phyloP scores from a whole-genome alignment of 2,797 vertebrate species.

The Xyrichtys novacula region DNA sequence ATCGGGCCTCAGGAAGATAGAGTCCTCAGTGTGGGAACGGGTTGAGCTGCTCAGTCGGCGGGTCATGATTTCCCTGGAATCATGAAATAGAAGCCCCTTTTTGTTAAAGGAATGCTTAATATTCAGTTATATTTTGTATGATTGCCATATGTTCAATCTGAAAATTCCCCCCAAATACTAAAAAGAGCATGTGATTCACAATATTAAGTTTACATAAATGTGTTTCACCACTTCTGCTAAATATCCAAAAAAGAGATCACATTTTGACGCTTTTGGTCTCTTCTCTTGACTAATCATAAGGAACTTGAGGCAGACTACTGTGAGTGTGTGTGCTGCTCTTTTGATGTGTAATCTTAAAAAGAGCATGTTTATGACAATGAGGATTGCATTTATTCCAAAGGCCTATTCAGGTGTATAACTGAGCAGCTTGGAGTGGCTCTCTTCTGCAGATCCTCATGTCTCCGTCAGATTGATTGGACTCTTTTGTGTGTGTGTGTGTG shows the following conservation, averaged over 20 bases:
- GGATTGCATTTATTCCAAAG: constrained; percentile 54
- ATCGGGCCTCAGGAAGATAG: constrained; percentile 80
- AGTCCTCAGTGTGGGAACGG: constrained; percentile 82
- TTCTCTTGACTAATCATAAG: background rate
- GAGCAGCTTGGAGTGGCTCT: constrained; percentile 73
- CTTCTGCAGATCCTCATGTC: constrained; percentile 77
- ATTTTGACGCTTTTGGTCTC: background rate
- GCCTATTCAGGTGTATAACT: constrained; percentile 69
- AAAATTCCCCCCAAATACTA: too few relatives aligned
- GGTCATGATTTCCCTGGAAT: constrained; percentile 80
- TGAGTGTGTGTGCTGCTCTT: constrained; percentile 26
- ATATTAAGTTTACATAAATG: too few relatives aligned
- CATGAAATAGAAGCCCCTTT: constrained; percentile 28
- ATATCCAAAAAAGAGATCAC: background rate
- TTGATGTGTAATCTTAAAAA: constrained; percentile 44
- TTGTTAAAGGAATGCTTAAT: constrained; percentile 20
- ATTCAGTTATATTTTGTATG: too few relatives aligned
- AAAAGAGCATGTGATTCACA: too few relatives aligned
- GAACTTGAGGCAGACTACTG: constrained; percentile 5
- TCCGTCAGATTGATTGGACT: constrained; percentile 73
- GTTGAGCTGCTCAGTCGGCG: constrained; percentile 81
- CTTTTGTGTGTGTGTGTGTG: constrained; percentile 42
- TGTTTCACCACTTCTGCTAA: too few relatives aligned
- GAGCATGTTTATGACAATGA: constrained; percentile 42
- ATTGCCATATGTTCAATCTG: too few relatives aligned